A percentile compares a stretch with the other conserved stretches of the same genome.
phyloP scores from a whole-genome alignment of 1,140 invertebrate genomes.

The Ceratitis capitata region DNA sequence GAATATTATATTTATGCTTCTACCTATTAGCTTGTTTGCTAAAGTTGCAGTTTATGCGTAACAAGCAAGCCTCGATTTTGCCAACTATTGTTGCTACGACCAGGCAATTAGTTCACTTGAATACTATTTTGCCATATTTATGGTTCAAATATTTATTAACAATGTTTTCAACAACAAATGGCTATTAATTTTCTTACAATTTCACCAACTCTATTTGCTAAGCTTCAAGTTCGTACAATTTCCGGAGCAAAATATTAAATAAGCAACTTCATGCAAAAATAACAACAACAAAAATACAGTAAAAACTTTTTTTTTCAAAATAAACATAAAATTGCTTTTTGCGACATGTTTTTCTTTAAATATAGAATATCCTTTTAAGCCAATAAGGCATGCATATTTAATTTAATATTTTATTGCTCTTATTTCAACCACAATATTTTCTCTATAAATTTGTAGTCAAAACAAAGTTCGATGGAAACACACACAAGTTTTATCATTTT shows the following conservation, averaged over 20 bases:
- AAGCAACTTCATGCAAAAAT: background rate
- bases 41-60: background rate
- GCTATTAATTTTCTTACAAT: background rate
- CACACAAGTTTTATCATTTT: background rate
- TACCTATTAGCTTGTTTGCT: background rate
- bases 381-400: background rate
- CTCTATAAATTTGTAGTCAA: background rate
- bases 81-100: no score
- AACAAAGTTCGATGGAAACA: no score
- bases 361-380: background rate
- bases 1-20: no score
- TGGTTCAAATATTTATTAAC: background rate
- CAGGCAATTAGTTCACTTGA: background rate
- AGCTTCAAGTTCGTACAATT: background rate
- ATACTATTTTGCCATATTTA: background rate
- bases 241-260: no score
- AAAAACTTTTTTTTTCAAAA: background rate
- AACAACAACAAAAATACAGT: background rate
- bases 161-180: background rate
- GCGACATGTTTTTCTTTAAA: background rate
- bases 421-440: background rate
- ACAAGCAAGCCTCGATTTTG: background rate
- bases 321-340: background rate
- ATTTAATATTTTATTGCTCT: background rate
- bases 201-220: background rate